A percentile compares a stretch with the other conserved stretches of the same genome.
Evolutionary conservation across 92 coral and sea anemone species (phyloP).

Genomic region (Blastomussa wellsi): DNA sequence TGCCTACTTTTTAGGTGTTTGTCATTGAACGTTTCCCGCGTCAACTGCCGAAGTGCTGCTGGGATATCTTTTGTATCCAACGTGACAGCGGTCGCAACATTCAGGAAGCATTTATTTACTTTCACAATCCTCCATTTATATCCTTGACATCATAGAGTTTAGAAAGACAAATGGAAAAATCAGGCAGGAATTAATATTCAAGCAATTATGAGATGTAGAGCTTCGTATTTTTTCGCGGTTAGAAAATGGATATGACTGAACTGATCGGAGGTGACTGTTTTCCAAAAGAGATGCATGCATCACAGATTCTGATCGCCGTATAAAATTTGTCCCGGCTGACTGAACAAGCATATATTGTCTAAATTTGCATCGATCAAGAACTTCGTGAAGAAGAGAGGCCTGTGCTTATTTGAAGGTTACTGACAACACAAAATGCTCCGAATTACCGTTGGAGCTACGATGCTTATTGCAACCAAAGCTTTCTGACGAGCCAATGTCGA

Average conservation of each 20-base stretch:
- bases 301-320: neutral
- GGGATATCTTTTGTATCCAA: neutral
- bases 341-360: neutral
- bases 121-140: neutral
- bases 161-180: neutral
- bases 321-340: neutral
- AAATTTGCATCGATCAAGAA: slow-evolving; percentile 20
- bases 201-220: neutral
- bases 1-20: neutral
- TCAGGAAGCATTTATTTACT: neutral
- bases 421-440: neutral
- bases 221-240: neutral
- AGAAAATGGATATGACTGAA: neutral
- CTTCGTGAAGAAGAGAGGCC: neutral
- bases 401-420: neutral
- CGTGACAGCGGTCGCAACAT: neutral
- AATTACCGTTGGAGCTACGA: neutral
- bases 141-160: neutral
- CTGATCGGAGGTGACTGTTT: neutral
- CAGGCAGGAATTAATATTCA: neutral
- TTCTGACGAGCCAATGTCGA: neutral
- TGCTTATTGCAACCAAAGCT: neutral
- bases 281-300: neutral
- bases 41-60: neutral
- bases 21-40: too few species aligned